Evolutionary conservation across 2,113 vertebrate genomes (phyloP).

Genomic region (Empidonax alnorum): DNA sequence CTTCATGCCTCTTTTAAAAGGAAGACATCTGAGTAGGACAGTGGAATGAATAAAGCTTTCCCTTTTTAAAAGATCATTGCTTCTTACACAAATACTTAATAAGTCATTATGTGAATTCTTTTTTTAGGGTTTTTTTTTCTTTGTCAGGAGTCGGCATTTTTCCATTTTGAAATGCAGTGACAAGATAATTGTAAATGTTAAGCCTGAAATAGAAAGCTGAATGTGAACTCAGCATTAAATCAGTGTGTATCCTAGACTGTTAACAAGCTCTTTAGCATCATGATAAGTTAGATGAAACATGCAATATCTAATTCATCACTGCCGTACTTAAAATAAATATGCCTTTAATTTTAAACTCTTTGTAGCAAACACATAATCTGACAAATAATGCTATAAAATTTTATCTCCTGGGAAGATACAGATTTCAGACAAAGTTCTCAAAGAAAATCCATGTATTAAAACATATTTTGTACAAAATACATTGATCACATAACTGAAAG

Average conservation of each 20-base stretch:
- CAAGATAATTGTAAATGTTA: constrained; percentile 36
- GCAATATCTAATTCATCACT: constrained; percentile 15
- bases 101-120: neutral
- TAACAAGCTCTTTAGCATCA: constrained; percentile 36
- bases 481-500: neutral
- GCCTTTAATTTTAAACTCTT: constrained; percentile 45
- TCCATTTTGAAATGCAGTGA: neutral
- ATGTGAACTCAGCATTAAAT: constrained; percentile 24
- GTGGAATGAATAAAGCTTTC: neutral
- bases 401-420: neutral
- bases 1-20: neutral
- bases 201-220: constrained; percentile 24
- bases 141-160: neutral
- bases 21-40: neutral
- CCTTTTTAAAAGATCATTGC: neutral
- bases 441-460: neutral
- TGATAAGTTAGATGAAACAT: constrained; percentile 52
- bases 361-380: neutral
- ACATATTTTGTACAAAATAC: neutral
- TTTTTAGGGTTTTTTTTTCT: neutral
- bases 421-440: neutral
- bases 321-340: constrained; percentile 50
- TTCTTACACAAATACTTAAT: neutral
- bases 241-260: neutral
- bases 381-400: constrained; percentile 20